Percentiles rank a stretch among this genome's conserved stretches.
Conservation (phyloP, 2,797 vertebrate species). For the Tauraco hartlaubi region DNA sequence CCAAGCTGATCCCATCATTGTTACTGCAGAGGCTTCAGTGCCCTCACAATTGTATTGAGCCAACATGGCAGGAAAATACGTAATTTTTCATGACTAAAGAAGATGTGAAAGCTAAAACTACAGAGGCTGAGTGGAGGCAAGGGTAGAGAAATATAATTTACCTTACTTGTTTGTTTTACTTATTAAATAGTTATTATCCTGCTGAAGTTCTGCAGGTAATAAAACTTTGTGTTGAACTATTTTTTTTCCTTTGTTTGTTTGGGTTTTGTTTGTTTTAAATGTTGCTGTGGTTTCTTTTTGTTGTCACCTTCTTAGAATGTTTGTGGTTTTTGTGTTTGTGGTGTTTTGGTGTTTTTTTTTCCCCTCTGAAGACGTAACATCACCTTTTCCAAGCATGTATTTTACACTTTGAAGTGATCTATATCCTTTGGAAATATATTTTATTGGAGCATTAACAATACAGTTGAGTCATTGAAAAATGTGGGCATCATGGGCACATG, state of each 20-base stretch:
- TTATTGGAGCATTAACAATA: background rate
- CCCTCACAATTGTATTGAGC: background rate
- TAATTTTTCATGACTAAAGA: conserved; percentile 31
- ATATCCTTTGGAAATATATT: background rate
- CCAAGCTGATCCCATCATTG: background rate
- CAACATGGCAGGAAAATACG: conserved; percentile 29
- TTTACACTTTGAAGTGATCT: conserved; percentile 45
- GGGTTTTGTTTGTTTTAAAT: no score
- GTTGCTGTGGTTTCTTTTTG: background rate
- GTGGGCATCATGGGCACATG: background rate
- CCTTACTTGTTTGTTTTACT: conserved; percentile 25
- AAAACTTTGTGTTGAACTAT: conserved; percentile 50
- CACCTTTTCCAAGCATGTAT: conserved; percentile 24
- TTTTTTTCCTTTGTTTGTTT: no score
- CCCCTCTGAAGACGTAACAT: conserved; percentile 32
- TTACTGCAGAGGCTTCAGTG: background rate
- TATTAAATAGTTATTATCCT: conserved; percentile 43
- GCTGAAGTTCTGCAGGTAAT: conserved; percentile 42
- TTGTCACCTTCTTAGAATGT: conserved; percentile 40
- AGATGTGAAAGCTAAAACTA: conserved; percentile 49
- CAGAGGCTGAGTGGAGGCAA: background rate
- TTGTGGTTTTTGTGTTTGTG: no score
- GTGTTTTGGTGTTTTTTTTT: background rate
- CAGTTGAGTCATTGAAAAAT: background rate
- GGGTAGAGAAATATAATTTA: conserved; percentile 60